Conservation (phyloP, 2,797 vertebrate species). For the Scleropages formosus region DNA sequence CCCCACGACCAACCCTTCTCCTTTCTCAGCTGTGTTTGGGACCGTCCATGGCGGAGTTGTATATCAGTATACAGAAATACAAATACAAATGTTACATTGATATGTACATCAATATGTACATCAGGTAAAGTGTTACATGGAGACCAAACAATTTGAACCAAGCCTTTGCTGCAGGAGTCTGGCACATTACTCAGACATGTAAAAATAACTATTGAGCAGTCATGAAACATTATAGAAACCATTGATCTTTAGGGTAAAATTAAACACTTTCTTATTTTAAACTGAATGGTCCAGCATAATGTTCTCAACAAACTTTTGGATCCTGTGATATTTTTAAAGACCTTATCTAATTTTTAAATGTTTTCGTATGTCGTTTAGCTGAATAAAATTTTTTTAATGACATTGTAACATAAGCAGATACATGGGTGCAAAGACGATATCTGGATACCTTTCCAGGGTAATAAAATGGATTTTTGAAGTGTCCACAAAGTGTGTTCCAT, state of each 20-base stretch:
- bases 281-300: neutral
- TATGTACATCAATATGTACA: too few species aligned
- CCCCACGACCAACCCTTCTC: slow-evolving; percentile 39
- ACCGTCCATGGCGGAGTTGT: slow-evolving; percentile 34
- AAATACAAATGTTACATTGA: slow-evolving; percentile 48
- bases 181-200: slow-evolving; percentile 32
- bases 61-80: slow-evolving; percentile 41
- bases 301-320: neutral
- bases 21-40: slow-evolving; percentile 12
- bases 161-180: slow-evolving; percentile 47
- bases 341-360: neutral
- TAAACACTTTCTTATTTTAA: slow-evolving; percentile 31
- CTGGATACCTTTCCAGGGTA: too few species aligned
- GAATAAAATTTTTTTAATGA: too few species aligned
- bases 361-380: too few species aligned
- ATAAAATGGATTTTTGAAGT: too few species aligned
- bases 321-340: neutral
- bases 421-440: too few species aligned
- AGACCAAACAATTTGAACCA: slow-evolving; percentile 49
- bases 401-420: too few species aligned
- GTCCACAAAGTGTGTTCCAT: too few species aligned
- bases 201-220: slow-evolving; percentile 22
- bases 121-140: slow-evolving; percentile 60
- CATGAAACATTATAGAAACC: slow-evolving; percentile 25
- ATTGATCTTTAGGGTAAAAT: slow-evolving; percentile 5